Percentiles rank a stretch among this genome's conserved stretches.
These are phyloP conservation scores for Syrista parreyssii DNA, from an alignment of 2,888 invertebrate genomes.

Conservation along the genomic window DNA sequence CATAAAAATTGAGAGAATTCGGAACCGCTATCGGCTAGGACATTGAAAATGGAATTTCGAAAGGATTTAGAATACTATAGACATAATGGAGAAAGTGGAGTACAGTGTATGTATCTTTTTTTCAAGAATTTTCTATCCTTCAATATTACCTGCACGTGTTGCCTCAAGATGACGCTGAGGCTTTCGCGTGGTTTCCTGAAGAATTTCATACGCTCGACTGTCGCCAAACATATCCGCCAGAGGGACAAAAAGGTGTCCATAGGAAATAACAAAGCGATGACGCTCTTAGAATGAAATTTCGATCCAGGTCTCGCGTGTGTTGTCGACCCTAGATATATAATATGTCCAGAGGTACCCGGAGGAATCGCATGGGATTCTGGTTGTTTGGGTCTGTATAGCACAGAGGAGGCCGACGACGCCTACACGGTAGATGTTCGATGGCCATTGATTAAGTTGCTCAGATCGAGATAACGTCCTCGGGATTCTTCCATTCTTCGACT, in stretches of 20 bases:
- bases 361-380: not conserved
- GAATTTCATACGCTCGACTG: not conserved
- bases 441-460: conserved; percentile 54
- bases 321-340: not conserved
- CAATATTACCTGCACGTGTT: not conserved
- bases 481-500: conserved; percentile 18
- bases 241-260: conserved; percentile 26
- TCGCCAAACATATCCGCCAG: conserved; percentile 4
- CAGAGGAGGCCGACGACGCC: conserved; percentile 31
- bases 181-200: not conserved
- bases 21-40: conserved; percentile 22
- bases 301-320: not conserved
- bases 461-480: conserved; percentile 45
- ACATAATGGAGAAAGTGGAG: not conserved
- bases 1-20: conserved; percentile 43
- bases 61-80: not conserved
- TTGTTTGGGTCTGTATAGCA: not conserved
- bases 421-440: conserved; percentile 44
- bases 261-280: conserved; percentile 52
- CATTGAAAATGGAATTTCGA: not conserved
- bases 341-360: not conserved
- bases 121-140: not conserved
- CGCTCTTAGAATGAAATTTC: conserved; percentile 23
- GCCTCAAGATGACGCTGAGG: not conserved
- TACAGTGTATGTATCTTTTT: not conserved